Evolutionary conservation across 2,888 invertebrate genomes (phyloP), one percentile per base, ranked within the genome.

Genomic region (Stramonita haemastoma): DNA sequence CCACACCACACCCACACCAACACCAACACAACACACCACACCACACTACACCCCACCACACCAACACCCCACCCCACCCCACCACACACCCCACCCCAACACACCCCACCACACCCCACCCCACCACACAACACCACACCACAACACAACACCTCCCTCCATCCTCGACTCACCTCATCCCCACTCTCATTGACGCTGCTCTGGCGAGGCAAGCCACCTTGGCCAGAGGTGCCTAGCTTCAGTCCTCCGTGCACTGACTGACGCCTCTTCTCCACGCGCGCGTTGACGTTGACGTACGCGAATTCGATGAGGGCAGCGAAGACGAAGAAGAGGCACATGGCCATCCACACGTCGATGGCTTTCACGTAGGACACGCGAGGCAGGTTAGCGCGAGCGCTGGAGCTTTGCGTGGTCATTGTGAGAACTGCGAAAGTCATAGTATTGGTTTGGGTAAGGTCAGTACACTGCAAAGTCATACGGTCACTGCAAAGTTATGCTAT

Each of bases 331-430:
- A 92, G 87, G 73, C 92, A 92, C 29, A 89, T 91, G 13, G 91
- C 92, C 92, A 92, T 92, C 91, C 92, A 92, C 17, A 92, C 91
- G 79, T 92, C 92, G 17, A 92, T 91, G 73, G 92, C 93, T 85
- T 92, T 93, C 36, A 92, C 86, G 89, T 93, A 93, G 26, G 92
- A 92, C 32, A 93, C 92, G 19, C 90, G 91, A 36, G 93, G 93
- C 13, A 93, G 91, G 88, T 91, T 91, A 13, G 91, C 91, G 34
- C 92, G 89, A 13, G 92, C 92, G 81, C 92, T 91, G 81, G 92
- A 90, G 87, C 92, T 91, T 84, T 92, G 92, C 22, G 92, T 92
- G 17, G 93, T 92, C 92, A 93, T 92, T 81, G 93, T 92, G 77
- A 93, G 91, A 15, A 93, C 92, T 4, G 93, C 91, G 19, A 92